Evolutionary conservation across 2,113 vertebrate genomes (phyloP).

Genomic region (Psophia crepitans): DNA sequence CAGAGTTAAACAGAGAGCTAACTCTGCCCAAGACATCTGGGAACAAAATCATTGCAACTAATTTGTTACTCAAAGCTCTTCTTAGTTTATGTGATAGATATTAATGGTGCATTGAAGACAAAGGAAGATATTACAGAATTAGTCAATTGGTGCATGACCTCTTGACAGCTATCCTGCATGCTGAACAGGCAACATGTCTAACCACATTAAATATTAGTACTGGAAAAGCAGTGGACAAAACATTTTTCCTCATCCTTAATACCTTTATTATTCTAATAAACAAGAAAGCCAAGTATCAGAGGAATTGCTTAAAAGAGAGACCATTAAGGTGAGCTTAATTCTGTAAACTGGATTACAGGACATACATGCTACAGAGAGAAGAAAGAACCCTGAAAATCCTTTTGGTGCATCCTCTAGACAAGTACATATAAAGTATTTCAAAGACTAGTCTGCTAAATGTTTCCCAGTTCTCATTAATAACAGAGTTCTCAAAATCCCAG

Average conservation of each 20-base stretch:
- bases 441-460: neutral
- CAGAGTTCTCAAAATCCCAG: neutral
- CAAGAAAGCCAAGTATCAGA: neutral
- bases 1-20: neutral
- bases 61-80: neutral
- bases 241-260: neutral
- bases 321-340: neutral
- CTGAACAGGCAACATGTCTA: neutral
- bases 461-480: neutral
- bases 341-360: neutral
- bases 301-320: neutral
- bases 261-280: neutral
- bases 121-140: neutral
- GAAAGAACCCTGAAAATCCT: neutral
- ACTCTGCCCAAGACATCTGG: neutral
- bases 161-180: neutral
- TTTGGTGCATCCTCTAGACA: neutral
- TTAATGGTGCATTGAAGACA: neutral
- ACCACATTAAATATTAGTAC: neutral
- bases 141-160: neutral
- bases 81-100: neutral
- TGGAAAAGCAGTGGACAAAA: neutral
- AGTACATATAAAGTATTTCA: neutral
- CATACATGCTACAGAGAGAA: neutral
- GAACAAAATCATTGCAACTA: neutral